phyloP scores from a whole-genome alignment of 92 coral and sea anemone species.

The Blastomussa wellsi region DNA sequence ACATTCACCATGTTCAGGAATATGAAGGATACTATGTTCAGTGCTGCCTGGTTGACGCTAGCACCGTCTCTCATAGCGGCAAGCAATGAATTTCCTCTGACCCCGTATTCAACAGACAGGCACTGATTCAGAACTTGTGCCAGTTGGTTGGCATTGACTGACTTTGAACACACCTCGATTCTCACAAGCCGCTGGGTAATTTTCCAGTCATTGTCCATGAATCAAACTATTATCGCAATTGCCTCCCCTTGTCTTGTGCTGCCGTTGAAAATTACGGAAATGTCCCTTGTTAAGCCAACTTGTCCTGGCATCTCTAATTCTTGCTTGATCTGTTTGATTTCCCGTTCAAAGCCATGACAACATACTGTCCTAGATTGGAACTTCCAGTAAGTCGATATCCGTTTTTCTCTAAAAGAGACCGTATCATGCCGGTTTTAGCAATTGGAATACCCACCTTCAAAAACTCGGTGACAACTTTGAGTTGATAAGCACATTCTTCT shows the following conservation, averaged over 20 bases:
- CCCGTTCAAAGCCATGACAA: slow-evolving; percentile 30
- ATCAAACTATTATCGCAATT: slow-evolving; percentile 44
- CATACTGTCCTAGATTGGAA: slow-evolving; percentile 41
- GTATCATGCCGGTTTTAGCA: slow-evolving; percentile 23
- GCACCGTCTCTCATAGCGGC: not conserved
- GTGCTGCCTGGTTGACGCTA: slow-evolving; percentile 1
- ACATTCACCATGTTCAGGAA: not conserved
- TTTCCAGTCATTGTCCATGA: slow-evolving; percentile 21
- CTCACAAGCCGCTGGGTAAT: slow-evolving; percentile 35
- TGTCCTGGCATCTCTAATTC: slow-evolving; percentile 41
- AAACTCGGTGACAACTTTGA: slow-evolving; percentile 52
- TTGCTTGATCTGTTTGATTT: no score
- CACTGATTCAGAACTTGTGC: slow-evolving; percentile 36
- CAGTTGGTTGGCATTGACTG: slow-evolving; percentile 51
- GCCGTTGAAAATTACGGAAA: not conserved
- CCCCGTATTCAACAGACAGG: slow-evolving; percentile 23
- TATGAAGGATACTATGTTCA: not conserved
- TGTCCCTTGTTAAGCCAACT: slow-evolving; percentile 10
- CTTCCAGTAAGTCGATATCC: slow-evolving; percentile 39
- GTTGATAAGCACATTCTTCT: slow-evolving; percentile 42
- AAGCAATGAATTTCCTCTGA: not conserved
- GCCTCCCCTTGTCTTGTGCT: slow-evolving; percentile 21
- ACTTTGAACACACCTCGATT: slow-evolving; percentile 54
- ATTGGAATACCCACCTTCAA: slow-evolving; percentile 48
- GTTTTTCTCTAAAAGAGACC: slow-evolving; percentile 29